A percentile compares a stretch with the other conserved stretches of the same genome.
Conservation (phyloP, 2,113 vertebrate genomes). For the Hydrolagus affinis region DNA sequence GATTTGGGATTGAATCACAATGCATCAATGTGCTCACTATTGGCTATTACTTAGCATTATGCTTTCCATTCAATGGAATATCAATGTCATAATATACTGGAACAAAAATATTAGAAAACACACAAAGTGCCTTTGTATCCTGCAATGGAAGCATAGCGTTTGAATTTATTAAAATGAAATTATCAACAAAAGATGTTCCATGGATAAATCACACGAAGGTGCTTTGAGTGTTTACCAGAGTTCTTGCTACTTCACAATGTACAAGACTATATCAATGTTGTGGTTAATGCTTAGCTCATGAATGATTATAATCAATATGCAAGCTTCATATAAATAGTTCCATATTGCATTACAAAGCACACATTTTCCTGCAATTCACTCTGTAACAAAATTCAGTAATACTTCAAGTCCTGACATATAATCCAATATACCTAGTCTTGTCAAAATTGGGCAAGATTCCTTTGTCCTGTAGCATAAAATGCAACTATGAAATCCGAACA, state of each 20-base stretch:
- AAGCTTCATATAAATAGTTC: background rate
- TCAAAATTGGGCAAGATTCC: too few species aligned
- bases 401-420: background rate
- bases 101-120: background rate
- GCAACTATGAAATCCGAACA: background rate
- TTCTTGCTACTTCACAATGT: background rate
- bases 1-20: background rate
- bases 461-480: too few species aligned
- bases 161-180: background rate
- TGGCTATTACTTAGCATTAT: background rate
- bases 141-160: background rate
- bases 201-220: background rate
- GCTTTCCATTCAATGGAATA: background rate
- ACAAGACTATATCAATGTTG: background rate
- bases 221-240: background rate
- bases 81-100: background rate
- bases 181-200: background rate
- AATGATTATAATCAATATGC: background rate
- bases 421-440: background rate
- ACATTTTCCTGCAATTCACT: background rate
- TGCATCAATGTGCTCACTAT: background rate
- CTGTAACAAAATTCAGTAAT: background rate
- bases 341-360: background rate
- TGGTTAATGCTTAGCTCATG: background rate
- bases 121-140: background rate